Base-by-base conservation (phyloP, 2,797 vertebrate species). In the Lacerta bilineata region DNA sequence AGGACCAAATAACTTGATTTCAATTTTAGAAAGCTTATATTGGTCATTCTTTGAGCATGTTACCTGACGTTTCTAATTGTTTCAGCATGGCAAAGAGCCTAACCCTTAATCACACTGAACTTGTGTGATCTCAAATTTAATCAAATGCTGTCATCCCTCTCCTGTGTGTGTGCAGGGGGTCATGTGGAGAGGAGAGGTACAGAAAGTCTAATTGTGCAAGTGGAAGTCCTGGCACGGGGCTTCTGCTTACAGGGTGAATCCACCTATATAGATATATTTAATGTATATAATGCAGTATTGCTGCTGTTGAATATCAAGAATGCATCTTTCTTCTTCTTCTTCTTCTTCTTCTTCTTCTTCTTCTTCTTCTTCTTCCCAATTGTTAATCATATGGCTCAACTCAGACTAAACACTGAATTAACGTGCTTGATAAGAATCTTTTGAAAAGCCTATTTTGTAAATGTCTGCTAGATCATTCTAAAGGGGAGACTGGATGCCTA, bases 371-470 rank as follows among this genome's bases (percentile, higher is more conserved):
- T 0, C 83, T 91, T 39, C 61, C 5, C 36, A 4, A 66, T 78
- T 69, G 78, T 78, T 85, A 86, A 81, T 55, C 50, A 55, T 55
- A 55, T 18, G 1, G 8, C 6, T 66, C 0, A 1, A 0, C 55
- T 91, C 75, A 33, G 18, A 71, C 78, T 4, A 86, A 2, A 76
- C 82, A 11, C 2, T 43, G 27, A 81, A 79, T 85, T 90, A 79
- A 8, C 80, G 0, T 5, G 1, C 59, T 83, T 75, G 1, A 41
- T 4, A 87, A 90, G 33, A 13, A 76, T 66, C 11, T 46, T 94
- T 86, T n/a, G 20, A n/a, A 66, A 68, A 83, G 41, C 3, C 0
- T 71, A 59, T 84, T 79, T 87, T 88, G 71, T 86, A 81, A 90
- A 85, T 33, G 25, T 83, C 9, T 64, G 43, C 15, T 5, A 50